Percentiles rank a stretch among this genome's conserved stretches.
These are phyloP conservation scores for Acronicta alni DNA, from an alignment of 2,888 invertebrate species.

Conservation along the genomic window DNA sequence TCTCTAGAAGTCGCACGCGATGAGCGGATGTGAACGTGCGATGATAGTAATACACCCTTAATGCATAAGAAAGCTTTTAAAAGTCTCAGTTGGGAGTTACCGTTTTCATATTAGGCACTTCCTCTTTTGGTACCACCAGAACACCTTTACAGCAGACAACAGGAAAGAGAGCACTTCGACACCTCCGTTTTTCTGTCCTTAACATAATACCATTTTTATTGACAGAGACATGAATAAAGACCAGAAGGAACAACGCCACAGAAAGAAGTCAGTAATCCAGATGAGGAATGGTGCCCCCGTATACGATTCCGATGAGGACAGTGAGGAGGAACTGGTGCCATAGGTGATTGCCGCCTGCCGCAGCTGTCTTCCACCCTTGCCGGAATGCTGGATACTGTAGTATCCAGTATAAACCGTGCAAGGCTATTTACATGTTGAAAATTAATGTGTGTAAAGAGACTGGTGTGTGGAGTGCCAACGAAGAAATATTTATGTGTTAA, in stretches of 20 bases:
- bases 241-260: conserved; percentile 86
- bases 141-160: not conserved
- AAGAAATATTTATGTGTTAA: no score
- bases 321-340: conserved; percentile 90
- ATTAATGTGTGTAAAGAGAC: no score
- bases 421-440: not conserved
- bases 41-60: no score
- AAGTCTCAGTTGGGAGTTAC: no score
- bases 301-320: conserved; percentile 90
- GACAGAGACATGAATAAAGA: conserved; percentile 83
- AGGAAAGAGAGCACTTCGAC: not conserved
- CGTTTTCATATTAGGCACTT: no score
- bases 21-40: no score
- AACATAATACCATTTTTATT: conserved; percentile 26
- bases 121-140: not conserved
- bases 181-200: no score
- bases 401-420: not conserved
- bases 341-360: conserved; percentile 33
- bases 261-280: conserved; percentile 90
- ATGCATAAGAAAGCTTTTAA: no score
- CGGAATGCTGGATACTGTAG: conserved; percentile 28
- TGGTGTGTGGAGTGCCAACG: no score
- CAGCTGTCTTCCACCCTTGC: conserved; percentile 22
- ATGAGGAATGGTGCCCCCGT: conserved; percentile 88
- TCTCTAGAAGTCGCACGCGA: no score